Base-by-base conservation (phyloP, 2,797 vertebrate species). In the Bradypodion pumilum region DNA sequence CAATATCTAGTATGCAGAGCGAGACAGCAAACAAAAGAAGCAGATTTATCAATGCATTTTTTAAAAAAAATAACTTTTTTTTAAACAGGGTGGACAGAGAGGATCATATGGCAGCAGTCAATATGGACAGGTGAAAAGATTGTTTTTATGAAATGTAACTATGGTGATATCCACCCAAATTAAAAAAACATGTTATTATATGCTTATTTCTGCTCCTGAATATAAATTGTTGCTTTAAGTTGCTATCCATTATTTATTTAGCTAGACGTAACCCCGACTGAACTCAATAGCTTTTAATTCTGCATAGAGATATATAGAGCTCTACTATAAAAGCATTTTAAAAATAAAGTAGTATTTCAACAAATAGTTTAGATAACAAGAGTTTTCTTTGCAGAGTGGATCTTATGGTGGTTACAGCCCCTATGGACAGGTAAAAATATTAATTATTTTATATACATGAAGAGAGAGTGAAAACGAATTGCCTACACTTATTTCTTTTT, bases 41-140 rank as follows among this genome's bases (percentile, higher is more conserved):
- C 52, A 56, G 52, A 23, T 78, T 35, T 5, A 44, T 10, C 16
- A 62, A 63, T 29, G 46, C n/a, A n/a, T 8, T 42, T 60, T 78
- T 72, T 62, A 56, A 25, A 80, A 69, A 15, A 25, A 80, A 82
- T 29, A 21, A 72, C 9, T 29, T 12, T 42, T 7, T 19, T 40
- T 78, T 84, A 32, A 32, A 21, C 85, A 16, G 62, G 80, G 40
- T 80, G 21, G 56, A 32, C 76, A 4, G 40, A 72, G 23, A 74
- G 37, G 21, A 10, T 21, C 21, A 3, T 42, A 65, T 69, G 88
- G 42, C 29, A 66, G 40, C 68, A 25, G 32, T 49, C 46, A 78
- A 73, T 40, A 83, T 32, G 74, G 82, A 69, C 74, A 77, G 82
- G 82, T 83, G 76, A 74, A 44, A 74, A 49, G 44, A 32, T 65